Base-by-base conservation (phyloP, 2,888 invertebrate genomes). In the Taenaris catops region DNA sequence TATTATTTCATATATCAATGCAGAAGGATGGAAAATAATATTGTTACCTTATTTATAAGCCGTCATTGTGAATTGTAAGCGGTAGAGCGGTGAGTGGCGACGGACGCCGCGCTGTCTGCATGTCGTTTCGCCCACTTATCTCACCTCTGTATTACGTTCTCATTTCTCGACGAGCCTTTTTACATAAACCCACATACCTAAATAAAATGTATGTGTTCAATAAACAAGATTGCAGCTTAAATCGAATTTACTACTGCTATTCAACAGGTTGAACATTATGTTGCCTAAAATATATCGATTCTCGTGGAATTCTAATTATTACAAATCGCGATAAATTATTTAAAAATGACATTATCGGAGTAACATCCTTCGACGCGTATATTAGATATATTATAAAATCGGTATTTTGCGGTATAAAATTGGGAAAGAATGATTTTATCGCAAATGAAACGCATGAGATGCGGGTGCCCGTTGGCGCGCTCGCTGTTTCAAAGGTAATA, bases 61-160 rank as follows among this genome's bases (percentile, higher is more conserved):
- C 38, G 35, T 44, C 53, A 48, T 41, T 50, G 48, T 41, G 50
- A 47, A 48, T 34, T 19, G 44, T 38, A 23, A 23, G 28, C 19
- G n/a, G n/a, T n/a, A 14, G 28, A 25, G n/a, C n/a, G 34, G 33
- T 18, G 35, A 23, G 21, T 40, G 56, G 46, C 58, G 72, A 53
- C 23, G 14, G 12, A n/a, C 28, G 73, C 74, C 74, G 63, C 51
- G 68, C 78, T 41, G 78, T 76, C 78, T 75, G 49, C 31, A 34
- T 38, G 48, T 45, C 48, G 41, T 41, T 42, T 42, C 48, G 47
- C 49, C 54, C 46, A 51, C 49, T 54, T 55, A 50, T 52, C 50
- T 52, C 48, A 49, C 51, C 46, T 49, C 41, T 33, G 37, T 41
- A 33, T 34, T 38, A 39, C 28, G 37, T 34, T 21, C 23, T 14